phyloP scores from a whole-genome alignment of 2,797 vertebrate genomes.

The Hybognathus amarus region DNA sequence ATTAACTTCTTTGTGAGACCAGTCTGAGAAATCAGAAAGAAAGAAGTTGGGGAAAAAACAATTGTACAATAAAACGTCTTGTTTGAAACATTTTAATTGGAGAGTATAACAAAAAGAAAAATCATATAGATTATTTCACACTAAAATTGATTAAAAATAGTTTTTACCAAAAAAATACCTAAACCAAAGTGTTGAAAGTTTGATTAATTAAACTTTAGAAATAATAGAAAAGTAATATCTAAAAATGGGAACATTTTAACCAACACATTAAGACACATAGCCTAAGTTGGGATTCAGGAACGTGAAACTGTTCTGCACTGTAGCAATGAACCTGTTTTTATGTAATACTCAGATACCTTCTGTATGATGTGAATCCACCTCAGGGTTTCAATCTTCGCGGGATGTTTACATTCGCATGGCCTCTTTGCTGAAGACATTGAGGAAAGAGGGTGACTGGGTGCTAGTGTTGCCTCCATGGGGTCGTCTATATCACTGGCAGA shows the following conservation, averaged over 20 bases:
- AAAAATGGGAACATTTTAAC: background rate
- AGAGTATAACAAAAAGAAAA: background rate
- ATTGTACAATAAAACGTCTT: background rate
- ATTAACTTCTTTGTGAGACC: background rate
- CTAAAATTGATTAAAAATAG: background rate
- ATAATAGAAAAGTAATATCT: background rate
- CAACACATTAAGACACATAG: background rate
- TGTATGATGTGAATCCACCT: slow-evolving; percentile 96
- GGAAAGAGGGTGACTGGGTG: slow-evolving; percentile 87
- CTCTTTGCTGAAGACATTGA: slow-evolving; percentile 89
- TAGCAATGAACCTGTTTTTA: background rate
- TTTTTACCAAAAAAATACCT: background rate
- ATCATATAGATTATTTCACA: background rate
- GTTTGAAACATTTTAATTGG: background rate
- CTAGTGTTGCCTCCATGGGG: slow-evolving; percentile 96
- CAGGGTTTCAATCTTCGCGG: slow-evolving; percentile 97
- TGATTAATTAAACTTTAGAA: background rate
- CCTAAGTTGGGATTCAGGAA: background rate
- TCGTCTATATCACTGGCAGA: slow-evolving; percentile 97
- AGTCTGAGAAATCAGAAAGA: background rate
- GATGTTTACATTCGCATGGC: slow-evolving; percentile 94
- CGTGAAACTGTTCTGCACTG: background rate
- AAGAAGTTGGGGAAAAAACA: background rate
- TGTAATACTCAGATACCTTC: slow-evolving; percentile 82
- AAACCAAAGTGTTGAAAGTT: background rate